phyloP scores from a whole-genome alignment of 2,113 vertebrate species.

The Otus sunia region DNA sequence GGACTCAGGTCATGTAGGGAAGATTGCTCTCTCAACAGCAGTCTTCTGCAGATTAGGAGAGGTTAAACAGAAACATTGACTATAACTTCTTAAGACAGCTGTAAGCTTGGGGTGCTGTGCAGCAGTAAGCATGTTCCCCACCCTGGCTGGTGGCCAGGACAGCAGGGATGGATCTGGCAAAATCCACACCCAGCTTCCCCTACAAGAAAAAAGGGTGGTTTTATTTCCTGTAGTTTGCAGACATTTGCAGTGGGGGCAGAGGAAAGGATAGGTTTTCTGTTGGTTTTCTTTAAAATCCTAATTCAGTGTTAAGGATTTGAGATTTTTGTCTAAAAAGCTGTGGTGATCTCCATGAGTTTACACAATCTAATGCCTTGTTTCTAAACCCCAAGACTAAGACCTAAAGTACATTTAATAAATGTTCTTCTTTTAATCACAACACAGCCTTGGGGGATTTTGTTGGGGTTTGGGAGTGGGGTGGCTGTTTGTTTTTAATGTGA shows the following conservation, averaged over 20 bases:
- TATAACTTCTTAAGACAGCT: not conserved
- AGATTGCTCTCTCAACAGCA: not conserved
- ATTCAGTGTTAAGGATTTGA: not conserved
- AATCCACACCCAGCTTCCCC: not conserved
- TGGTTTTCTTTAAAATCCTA: not conserved
- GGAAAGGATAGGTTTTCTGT: not conserved
- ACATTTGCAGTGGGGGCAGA: not conserved
- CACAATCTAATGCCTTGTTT: not conserved
- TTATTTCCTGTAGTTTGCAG: not conserved
- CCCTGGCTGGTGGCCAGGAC: not conserved
- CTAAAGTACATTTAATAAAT: not conserved
- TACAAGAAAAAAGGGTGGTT: not conserved
- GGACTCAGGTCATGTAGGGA: rapidly evolving
- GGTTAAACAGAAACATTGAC: not conserved
- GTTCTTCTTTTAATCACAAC: not conserved
- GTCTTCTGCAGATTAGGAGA: not conserved
- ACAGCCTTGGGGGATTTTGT: rapidly evolving
- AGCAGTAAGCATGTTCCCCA: not conserved
- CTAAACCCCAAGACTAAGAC: not conserved
- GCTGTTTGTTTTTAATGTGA: not conserved
- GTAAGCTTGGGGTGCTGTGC: not conserved
- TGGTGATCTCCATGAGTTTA: not conserved
- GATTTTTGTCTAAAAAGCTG: not conserved
- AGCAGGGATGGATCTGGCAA: not conserved
- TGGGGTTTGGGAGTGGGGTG: not conserved